Evolutionary conservation across 2,113 vertebrate species (phyloP).

Genomic region (Sander lucioperca): DNA sequence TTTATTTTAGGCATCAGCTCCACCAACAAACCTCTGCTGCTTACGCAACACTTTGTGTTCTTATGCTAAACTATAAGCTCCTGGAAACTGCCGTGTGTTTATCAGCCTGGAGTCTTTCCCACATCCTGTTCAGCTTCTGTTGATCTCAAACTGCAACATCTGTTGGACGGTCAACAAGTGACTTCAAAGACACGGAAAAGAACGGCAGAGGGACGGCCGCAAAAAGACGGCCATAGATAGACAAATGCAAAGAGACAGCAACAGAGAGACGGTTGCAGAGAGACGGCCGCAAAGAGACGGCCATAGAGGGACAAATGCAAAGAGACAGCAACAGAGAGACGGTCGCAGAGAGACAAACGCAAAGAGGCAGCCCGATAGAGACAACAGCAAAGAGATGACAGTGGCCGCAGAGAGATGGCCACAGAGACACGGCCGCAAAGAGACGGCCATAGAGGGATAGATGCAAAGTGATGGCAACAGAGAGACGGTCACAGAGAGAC

Average conservation of each 20-base stretch:
- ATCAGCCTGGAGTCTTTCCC: not conserved
- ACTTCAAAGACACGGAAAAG: not conserved
- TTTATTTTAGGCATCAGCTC: constrained; percentile 22
- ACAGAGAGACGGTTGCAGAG: too few relatives aligned
- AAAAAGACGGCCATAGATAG: not conserved
- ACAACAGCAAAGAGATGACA: too few relatives aligned
- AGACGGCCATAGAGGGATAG: too few relatives aligned
- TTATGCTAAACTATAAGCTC: not conserved
- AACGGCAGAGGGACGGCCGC: too few relatives aligned
- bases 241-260: not conserved
- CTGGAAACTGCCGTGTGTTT: not conserved
- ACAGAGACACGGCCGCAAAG: too few relatives aligned
- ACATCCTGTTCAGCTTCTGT: not conserved
- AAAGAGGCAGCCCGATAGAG: too few relatives aligned
- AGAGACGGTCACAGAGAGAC: not conserved
- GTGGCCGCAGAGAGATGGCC: too few relatives aligned
- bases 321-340: too few relatives aligned
- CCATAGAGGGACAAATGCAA: not conserved
- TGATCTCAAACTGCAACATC: not conserved
- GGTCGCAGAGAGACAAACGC: not conserved
- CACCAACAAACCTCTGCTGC: not conserved
- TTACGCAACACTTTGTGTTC: not conserved
- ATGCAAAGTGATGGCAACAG: not conserved
- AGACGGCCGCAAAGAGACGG: too few relatives aligned
- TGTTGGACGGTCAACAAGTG: not conserved